Evolutionary conservation across 2,113 vertebrate genomes (phyloP), one percentile per base, ranked within the genome.

Genomic region (Lamprotornis superbus): DNA sequence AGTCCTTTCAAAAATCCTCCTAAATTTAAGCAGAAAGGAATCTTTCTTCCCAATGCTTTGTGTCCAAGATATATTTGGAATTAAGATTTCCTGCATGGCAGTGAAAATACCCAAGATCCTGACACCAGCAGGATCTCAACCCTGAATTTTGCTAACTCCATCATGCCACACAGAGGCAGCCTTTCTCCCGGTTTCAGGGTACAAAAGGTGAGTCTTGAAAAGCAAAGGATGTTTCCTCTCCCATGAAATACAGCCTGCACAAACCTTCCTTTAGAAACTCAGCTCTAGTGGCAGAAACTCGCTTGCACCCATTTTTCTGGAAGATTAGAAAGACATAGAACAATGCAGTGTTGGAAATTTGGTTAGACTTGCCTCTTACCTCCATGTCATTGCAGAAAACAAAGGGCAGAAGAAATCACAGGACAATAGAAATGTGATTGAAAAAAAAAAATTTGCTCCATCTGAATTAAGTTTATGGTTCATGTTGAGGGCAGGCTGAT

Each of bases 111-210:
- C n/a, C 6, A 15, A 64, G 18, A 35, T 28, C 18, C n/a, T 49
- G 64, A 44, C 15, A 31, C 25, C 23, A 63, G 42, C 83, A n/a
- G 24, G 1, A 20, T 33, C 18, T 74, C 30, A n/a, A 1, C 1
- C 4, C 44, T 6, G 59, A 65, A 27, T 7, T 55, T 74, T 82
- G 17, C 49, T 67, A 12, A 21, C 63, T 79, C 79, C 16, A 28
- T 67, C 71, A 8, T 53, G 47, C 85, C 93, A 87, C 96, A 92
- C 39, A 95, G 91, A 96, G 83, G 89, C 80, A 95, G 78, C 82
- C 75, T 92, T 92, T 85, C 78, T 63, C 59, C 44, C 94, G 49
- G 28, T 15, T 47, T 30, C n/a, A 40, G 50, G 63, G 68, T 11
- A 71, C 23, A 50, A 75, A 65, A 65, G 79, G 23, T 20, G n/a